Conservation (phyloP, 1,140 invertebrate genomes). For the Leptinotarsa lineolata region DNA sequence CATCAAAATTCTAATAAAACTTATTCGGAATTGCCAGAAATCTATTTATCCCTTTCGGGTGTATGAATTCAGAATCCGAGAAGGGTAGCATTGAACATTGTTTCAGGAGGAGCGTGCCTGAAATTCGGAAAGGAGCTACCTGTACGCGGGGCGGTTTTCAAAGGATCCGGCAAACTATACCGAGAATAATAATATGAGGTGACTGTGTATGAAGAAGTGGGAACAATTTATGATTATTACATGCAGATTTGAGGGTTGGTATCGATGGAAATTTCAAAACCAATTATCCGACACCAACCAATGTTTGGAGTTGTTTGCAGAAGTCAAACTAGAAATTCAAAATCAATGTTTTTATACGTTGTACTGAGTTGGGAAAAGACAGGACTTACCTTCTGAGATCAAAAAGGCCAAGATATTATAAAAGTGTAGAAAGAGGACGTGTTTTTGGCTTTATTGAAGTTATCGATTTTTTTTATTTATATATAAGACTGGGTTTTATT, state of each 20-base stretch:
- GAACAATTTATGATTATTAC: background rate
- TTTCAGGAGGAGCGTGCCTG: constrained; percentile 10
- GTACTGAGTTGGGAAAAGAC: no score
- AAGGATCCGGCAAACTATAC: constrained; percentile 2
- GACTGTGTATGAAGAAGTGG: background rate
- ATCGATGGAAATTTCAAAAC: no score
- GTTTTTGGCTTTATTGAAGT: no score
- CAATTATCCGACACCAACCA: no score
- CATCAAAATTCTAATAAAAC: constrained; percentile 16
- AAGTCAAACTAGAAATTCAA: no score
- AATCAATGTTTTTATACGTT: no score
- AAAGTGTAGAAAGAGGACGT: no score
- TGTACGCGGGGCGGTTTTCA: constrained; percentile 17
- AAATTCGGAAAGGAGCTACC: constrained; percentile 1
- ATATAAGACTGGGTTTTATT: no score
- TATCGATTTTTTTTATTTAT: no score
- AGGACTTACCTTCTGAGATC: no score
- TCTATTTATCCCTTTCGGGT: constrained; percentile 18
- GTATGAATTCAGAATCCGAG: constrained; percentile 11
- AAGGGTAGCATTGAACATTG: constrained; percentile 12
- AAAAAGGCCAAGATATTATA: no score
- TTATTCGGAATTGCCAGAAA: constrained; percentile 10
- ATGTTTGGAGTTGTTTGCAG: no score
- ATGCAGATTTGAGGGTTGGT: background rate
- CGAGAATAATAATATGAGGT: background rate